These are phyloP conservation scores for Drosophila erecta DNA, from an alignment of 1,140 invertebrate genomes.

Conservation along the genomic window DNA sequence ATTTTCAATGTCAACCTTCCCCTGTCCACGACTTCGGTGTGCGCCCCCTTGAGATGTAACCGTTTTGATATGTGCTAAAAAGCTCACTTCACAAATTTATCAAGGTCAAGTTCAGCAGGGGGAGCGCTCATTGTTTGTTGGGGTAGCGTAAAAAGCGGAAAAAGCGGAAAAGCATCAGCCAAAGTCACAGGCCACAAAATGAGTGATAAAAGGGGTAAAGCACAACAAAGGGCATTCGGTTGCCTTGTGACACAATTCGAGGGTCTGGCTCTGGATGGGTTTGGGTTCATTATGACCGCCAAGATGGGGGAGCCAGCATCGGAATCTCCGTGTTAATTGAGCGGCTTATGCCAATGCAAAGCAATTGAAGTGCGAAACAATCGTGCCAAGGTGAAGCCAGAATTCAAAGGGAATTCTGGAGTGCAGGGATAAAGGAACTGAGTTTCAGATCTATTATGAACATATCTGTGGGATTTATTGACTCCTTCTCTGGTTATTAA, in stretches of 20 bases:
- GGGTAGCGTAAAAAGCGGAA: constrained; percentile 58
- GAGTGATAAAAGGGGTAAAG: constrained; percentile 49
- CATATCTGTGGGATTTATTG: background rate
- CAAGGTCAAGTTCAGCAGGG: constrained; percentile 78
- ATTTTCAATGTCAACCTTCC: constrained; percentile 72
- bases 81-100: constrained; percentile 79
- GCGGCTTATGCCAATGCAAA: constrained; percentile 1
- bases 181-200: constrained; percentile 44
- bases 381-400: background rate
- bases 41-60: constrained; percentile 74
- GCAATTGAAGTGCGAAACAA: background rate
- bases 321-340: constrained; percentile 35
- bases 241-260: constrained; percentile 59
- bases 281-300: constrained; percentile 11
- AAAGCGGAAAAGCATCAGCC: constrained; percentile 27
- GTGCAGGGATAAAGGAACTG: background rate
- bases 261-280: constrained; percentile 2
- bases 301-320: constrained; percentile 11
- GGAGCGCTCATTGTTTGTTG: constrained; percentile 69
- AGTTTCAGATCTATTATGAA: background rate
- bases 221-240: constrained; percentile 39
- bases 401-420: background rate
- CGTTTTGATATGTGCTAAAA: constrained; percentile 81
- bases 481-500: too few species aligned
- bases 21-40: background rate